Conservation (phyloP, 2,797 vertebrate species). For the Rhynchonycteris naso region DNA sequence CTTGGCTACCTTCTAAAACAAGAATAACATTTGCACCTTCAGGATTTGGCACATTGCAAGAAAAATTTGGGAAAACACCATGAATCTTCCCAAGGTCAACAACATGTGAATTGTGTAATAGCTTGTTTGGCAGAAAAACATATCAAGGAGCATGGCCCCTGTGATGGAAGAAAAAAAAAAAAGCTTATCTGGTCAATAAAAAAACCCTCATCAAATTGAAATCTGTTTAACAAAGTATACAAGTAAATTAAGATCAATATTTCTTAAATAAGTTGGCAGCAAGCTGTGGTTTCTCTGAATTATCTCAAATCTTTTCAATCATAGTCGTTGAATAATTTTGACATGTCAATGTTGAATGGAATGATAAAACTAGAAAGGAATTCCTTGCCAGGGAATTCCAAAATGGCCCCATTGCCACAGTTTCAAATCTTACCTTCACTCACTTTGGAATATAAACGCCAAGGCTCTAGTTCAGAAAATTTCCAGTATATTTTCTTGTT, state of each 20-base stretch:
- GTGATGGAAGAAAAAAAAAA: background rate
- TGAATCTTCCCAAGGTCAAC: background rate
- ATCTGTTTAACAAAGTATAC: slow-evolving; percentile 33
- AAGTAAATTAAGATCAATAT: background rate
- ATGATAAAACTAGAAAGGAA: slow-evolving; percentile 4
- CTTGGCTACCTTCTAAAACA: background rate
- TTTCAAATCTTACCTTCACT: background rate
- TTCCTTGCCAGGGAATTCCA: background rate
- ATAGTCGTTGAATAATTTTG: slow-evolving; percentile 22
- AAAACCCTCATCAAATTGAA: background rate
- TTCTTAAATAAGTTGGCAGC: background rate
- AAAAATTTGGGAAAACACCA: slow-evolving; percentile 14
- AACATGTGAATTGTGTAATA: background rate
- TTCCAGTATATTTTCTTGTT: background rate
- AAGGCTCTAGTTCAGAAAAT: background rate
- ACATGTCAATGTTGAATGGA: background rate
- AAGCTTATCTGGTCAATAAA: background rate
- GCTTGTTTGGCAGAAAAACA: background rate
- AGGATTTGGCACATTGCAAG: background rate
- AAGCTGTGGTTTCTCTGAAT: slow-evolving; percentile 14
- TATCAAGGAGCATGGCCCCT: background rate
- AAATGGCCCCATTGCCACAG: background rate
- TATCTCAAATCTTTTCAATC: slow-evolving; percentile 8
- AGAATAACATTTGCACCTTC: background rate
- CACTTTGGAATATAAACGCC: background rate